Evolutionary conservation across 2,888 invertebrate species (phyloP), one percentile per base, ranked within the genome.

Genomic region (Timandra comae): DNA sequence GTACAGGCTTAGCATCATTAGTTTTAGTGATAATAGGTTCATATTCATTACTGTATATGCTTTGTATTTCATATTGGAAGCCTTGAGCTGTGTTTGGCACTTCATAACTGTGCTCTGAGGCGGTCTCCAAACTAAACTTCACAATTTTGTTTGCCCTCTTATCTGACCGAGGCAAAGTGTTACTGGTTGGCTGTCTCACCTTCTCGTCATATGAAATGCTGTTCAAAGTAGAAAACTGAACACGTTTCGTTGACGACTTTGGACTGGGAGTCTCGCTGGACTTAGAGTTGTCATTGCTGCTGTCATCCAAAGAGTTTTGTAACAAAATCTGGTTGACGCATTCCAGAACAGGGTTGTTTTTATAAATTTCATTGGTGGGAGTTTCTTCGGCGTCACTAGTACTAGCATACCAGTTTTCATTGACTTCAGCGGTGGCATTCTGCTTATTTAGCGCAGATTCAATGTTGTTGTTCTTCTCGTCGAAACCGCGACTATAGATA

Each of bases 281-380:
- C 50, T 82, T 80, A 5, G 84, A 81, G 49, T 76, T 80, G 42
- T 85, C 85, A 49, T 81, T 82, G 41, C 82, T 84, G 49, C 85
- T 87, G 38, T 86, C 90, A 42, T 89, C 89, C 65, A 89, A 81
- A 10, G 89, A 89, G 63, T 94, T 94, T 52, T 93, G 91, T 16
- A 95, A 73, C 22, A 95, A 76, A 52, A 95, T 95, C 74, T 93
- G 94, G 78, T 94, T 94, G 46, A 95, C 94, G 61, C 94, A 94
- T 70, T 95, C 94, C 29, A 95, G 73, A 4, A 95, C 94, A 1
- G 94, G 94, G 74, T 94, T 95, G 49, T 94, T 93, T 65, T 91
- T 89, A 49, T 91, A 91, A 49, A 91, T 89, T 61, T 90, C 90
- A 58, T 88, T 87, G 11, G 90, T 88, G 35, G 90, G 89, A 42